phyloP scores from a whole-genome alignment of 2,113 vertebrate genomes.

The Nanorana parkeri region DNA sequence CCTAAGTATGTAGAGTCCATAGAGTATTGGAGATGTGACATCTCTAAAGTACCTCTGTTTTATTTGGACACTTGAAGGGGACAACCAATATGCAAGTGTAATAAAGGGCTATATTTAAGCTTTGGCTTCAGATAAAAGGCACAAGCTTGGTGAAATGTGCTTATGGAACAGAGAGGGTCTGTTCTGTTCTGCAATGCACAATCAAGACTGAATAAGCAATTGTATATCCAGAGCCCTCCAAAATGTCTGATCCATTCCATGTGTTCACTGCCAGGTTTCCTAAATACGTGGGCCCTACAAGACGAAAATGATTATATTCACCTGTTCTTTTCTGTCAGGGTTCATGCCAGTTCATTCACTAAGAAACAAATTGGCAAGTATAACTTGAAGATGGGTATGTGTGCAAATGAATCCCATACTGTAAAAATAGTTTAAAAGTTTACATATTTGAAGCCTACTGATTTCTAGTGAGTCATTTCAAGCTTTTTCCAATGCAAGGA shows the following conservation, averaged over 20 bases:
- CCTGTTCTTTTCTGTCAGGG: constrained; percentile 19
- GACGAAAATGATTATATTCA: constrained; percentile 46
- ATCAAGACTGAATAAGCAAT: constrained; percentile 65
- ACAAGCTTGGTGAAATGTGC: constrained; percentile 65
- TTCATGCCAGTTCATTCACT: constrained; percentile 6
- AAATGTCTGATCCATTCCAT: constrained; percentile 51
- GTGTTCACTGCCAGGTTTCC: constrained; percentile 51
- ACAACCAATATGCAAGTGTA: constrained; percentile 61
- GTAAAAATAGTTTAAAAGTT: no score
- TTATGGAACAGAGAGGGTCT: constrained; percentile 64
- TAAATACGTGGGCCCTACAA: constrained; percentile 47
- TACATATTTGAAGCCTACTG: no score
- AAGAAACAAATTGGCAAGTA: not conserved
- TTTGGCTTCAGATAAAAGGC: constrained; percentile 67
- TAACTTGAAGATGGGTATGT: not conserved
- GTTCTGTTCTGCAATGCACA: constrained; percentile 61
- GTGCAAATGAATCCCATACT: no score
- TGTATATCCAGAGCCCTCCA: constrained; percentile 57
- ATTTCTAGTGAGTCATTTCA: no score
- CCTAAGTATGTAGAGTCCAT: constrained; percentile 66
- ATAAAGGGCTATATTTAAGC: constrained; percentile 74
- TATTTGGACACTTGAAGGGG: constrained; percentile 53
- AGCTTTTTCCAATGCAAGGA: not conserved
- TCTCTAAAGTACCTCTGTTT: constrained; percentile 62
- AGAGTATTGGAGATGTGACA: constrained; percentile 70